Base-by-base conservation (phyloP, 2,797 vertebrate species). In the Malurus leucopterus region DNA sequence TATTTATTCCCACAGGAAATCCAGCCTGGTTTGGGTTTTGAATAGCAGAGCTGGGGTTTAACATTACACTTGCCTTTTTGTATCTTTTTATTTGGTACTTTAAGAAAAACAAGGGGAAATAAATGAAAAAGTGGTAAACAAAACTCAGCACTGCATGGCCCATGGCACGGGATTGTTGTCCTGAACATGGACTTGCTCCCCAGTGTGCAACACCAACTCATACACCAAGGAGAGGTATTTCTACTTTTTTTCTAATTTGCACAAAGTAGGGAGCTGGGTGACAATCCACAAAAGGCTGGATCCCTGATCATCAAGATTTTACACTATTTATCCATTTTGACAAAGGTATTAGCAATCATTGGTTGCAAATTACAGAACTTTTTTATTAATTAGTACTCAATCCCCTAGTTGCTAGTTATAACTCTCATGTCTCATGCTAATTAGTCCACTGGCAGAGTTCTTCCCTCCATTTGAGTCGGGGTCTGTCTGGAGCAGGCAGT, bases 401-500 rank as follows among this genome's bases (percentile, higher is more conserved):
- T 27, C 11, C 19, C 15, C 36, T 29, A 15, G 5, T 27, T 55
- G 36, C 15, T 32, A 17, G 26, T 20, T 62, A 2, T 11, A 13
- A 13, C 14, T 74, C 15, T 54, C 1, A 0, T 18, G 15, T 43
- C 26, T 76, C 22, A 5, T 16, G 43, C 18, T 63, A 29, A 23
- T 38, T 32, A n/a, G 7, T 29, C 19, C n/a, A 50, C 50, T 50
- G 50, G 43, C 22, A 49, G 27, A 50, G 19, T 20, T 30, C 15
- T 38, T 38, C 23, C 16, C 8, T 50, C 8, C 38, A 24, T 29
- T 24, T 27, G 64, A 50, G n/a, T 41, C 34, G 22, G 47, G 16
- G 4, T 47, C 55, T 0, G 0, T 62, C n/a, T 43, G 26, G 15
- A 55, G 49, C 0, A 34, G 26, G 26, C 0, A 0, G 11, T 54